phyloP scores from a whole-genome alignment of 2,888 invertebrate species.

The Nomada hirtipes region DNA sequence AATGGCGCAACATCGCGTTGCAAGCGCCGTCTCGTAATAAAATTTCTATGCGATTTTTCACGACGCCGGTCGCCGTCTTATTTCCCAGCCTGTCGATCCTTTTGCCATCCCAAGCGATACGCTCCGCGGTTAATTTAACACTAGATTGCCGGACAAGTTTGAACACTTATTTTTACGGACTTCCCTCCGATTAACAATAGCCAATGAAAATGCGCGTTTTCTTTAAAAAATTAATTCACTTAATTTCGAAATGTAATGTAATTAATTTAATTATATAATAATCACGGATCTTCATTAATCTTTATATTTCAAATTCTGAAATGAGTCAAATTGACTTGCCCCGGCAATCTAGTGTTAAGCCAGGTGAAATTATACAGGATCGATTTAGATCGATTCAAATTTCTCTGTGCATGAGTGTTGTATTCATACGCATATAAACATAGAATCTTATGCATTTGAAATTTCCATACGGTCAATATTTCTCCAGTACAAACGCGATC shows the following conservation, averaged over 20 bases:
- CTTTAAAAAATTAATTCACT: too few species aligned
- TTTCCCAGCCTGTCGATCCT: constrained; percentile 29
- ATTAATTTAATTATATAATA: too few species aligned
- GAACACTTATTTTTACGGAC: too few species aligned
- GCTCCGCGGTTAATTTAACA: not conserved
- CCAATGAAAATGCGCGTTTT: too few species aligned
- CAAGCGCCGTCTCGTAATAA: constrained; percentile 28
- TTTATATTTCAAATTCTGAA: too few species aligned
- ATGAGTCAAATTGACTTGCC: too few species aligned
- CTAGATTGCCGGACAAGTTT: too few species aligned
- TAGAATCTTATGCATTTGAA: not conserved
- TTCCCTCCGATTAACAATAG: too few species aligned
- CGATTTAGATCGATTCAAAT: not conserved
- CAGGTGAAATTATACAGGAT: not conserved
- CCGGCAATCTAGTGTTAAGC: too few species aligned
- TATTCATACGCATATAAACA: not conserved
- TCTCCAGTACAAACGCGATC: not conserved
- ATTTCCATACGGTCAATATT: not conserved
- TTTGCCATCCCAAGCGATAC: constrained; percentile 3
- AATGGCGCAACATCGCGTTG: constrained; percentile 36
- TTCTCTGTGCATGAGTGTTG: not conserved
- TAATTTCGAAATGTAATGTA: too few species aligned
- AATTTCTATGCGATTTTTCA: constrained; percentile 33
- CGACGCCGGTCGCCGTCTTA: not conserved
- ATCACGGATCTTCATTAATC: too few species aligned